Conservation (phyloP, 2,888 invertebrate genomes). For the Ophioninae sp. region DNA sequence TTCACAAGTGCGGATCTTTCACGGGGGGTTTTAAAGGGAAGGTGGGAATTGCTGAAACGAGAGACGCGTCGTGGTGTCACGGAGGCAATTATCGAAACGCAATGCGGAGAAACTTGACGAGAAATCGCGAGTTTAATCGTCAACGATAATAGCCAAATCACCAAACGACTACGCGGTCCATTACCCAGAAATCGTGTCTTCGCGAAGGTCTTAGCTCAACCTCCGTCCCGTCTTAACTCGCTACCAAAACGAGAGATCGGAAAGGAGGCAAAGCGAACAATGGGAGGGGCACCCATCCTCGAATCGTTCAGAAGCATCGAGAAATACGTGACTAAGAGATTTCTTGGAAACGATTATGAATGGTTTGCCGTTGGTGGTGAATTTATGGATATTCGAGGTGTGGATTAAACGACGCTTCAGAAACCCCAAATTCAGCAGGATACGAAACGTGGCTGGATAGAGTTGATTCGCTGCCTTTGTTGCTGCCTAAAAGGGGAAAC, state of each 20-base stretch:
- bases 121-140: conserved; percentile 3
- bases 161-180: neutral
- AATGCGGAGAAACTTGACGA: neutral
- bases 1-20: neutral
- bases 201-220: no score
- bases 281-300: neutral
- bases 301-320: neutral
- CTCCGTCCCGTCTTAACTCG: neutral
- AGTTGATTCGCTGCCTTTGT: neutral
- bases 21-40: no score
- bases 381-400: neutral
- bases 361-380: neutral
- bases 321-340: conserved; percentile 24
- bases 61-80: neutral
- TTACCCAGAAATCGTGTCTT: neutral
- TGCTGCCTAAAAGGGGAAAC: neutral
- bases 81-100: neutral
- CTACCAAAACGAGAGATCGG: neutral
- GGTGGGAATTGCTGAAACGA: no score
- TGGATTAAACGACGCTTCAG: conserved; percentile 12
- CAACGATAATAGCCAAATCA: conserved; percentile 8
- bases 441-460: conserved; percentile 5
- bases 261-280: neutral
- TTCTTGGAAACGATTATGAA: conserved; percentile 20
- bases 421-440: conserved; percentile 25